A percentile compares a stretch with the other conserved stretches of the same genome.
Conservation (phyloP, 2,113 vertebrate genomes). For the Hydrochoerus hydrochaeris region DNA sequence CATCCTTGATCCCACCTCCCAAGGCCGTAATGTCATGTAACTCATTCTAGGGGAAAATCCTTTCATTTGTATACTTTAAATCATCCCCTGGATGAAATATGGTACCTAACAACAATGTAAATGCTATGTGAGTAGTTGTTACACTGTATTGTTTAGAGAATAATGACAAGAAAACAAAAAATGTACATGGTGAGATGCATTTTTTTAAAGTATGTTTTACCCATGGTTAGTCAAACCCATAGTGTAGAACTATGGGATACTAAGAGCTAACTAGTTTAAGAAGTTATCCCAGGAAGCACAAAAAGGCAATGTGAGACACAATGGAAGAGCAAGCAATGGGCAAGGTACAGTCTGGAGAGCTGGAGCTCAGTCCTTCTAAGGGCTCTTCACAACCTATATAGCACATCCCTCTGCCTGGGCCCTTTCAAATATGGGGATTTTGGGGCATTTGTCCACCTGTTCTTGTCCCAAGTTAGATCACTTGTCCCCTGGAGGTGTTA, state of each 20-base stretch:
- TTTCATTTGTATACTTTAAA: not conserved
- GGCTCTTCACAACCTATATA: not conserved
- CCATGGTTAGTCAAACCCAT: not conserved
- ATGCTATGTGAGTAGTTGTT: not conserved
- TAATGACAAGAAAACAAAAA: not conserved
- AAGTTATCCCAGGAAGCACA: not conserved
- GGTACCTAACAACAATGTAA: not conserved
- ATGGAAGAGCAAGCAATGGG: not conserved
- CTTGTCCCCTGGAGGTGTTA: not conserved
- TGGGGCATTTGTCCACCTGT: not conserved
- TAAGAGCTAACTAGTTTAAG: not conserved
- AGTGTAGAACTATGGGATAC: too few species aligned
- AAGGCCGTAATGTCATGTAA: too few species aligned
- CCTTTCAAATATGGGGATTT: not conserved
- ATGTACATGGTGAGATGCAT: not conserved
- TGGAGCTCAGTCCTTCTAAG: not conserved
- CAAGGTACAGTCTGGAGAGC: not conserved
- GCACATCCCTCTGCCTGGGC: not conserved
- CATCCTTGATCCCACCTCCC: too few species aligned
- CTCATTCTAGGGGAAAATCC: too few species aligned
- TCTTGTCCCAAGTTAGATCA: not conserved
- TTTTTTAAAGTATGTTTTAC: not conserved
- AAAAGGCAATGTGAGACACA: not conserved
- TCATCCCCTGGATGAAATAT: not conserved
- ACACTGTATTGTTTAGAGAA: not conserved